Evolutionary conservation across 2,113 vertebrate genomes (phyloP).

Genomic region (Cercopithecus mona): DNA sequence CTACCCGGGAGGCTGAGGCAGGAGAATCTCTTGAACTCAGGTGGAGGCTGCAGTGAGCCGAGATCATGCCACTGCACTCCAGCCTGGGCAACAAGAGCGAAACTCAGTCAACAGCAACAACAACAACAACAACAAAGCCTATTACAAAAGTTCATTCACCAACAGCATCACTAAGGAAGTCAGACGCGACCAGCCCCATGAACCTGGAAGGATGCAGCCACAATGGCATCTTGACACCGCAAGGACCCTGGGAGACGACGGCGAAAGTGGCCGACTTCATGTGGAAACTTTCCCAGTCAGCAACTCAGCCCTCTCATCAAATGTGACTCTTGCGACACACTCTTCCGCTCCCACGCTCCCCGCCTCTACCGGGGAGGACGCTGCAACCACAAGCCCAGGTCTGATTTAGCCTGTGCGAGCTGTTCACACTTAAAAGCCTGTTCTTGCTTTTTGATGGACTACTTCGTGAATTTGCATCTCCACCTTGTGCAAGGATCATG

Average conservation of each 20-base stretch:
- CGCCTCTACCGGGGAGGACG: neutral
- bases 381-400: fast-evolving
- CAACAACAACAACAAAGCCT: too few relatives aligned
- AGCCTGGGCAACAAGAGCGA: too few relatives aligned
- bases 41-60: too few relatives aligned
- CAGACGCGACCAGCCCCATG: fast-evolving
- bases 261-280: neutral
- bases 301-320: neutral
- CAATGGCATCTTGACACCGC: neutral
- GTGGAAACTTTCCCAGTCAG: fast-evolving
- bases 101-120: too few relatives aligned
- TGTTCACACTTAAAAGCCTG: neutral
- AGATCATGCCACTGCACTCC: too few relatives aligned
- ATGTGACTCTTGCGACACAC: neutral
- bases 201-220: fast-evolving
- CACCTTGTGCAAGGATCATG: too few relatives aligned
- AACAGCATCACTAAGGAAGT: neutral
- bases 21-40: too few relatives aligned
- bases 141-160: neutral
- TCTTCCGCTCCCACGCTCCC: neutral
- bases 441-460: neutral
- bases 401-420: fast-evolving
- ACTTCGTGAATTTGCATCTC: too few relatives aligned
- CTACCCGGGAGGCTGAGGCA: too few relatives aligned
- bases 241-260: fast-evolving